Evolutionary conservation across 2,888 invertebrate genomes (phyloP).

Genomic region (Rotaria socialis): DNA sequence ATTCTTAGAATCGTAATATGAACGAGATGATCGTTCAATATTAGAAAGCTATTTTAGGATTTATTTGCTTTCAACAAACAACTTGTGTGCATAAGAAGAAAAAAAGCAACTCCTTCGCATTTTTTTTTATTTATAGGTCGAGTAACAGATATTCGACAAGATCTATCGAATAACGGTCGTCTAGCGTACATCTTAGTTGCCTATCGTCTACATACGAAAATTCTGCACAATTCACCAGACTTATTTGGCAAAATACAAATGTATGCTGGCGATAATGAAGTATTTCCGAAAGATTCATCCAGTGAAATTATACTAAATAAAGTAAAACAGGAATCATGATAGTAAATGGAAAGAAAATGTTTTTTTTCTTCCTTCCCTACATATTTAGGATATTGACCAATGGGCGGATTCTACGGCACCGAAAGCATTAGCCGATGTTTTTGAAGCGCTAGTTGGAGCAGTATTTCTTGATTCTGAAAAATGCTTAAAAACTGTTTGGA

Average conservation of each 20-base stretch:
- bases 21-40: too few relatives aligned
- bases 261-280: not conserved
- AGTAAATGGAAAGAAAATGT: not conserved
- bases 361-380: not conserved
- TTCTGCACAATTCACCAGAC: constrained; percentile 33
- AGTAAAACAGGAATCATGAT: not conserved
- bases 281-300: constrained; percentile 33
- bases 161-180: constrained; percentile 47
- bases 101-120: too few relatives aligned
- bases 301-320: not conserved
- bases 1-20: too few relatives aligned
- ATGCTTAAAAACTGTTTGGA: constrained; percentile 42
- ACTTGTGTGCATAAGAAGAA: too few relatives aligned
- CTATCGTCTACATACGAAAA: constrained; percentile 39
- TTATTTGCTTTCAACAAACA: too few relatives aligned
- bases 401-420: constrained; percentile 36
- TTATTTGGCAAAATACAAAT: not conserved
- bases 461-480: constrained; percentile 43
- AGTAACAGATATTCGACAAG: constrained; percentile 47
- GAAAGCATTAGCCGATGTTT: constrained; percentile 46
- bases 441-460: constrained; percentile 45
- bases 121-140: constrained; percentile 41
- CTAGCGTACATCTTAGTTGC: constrained; percentile 47
- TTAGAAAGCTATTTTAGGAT: too few relatives aligned
- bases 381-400: constrained; percentile 6